Percentiles rank a stretch among this genome's conserved stretches.
phyloP scores from a whole-genome alignment of 2,113 vertebrate genomes.

The Cichladusa arquata region DNA sequence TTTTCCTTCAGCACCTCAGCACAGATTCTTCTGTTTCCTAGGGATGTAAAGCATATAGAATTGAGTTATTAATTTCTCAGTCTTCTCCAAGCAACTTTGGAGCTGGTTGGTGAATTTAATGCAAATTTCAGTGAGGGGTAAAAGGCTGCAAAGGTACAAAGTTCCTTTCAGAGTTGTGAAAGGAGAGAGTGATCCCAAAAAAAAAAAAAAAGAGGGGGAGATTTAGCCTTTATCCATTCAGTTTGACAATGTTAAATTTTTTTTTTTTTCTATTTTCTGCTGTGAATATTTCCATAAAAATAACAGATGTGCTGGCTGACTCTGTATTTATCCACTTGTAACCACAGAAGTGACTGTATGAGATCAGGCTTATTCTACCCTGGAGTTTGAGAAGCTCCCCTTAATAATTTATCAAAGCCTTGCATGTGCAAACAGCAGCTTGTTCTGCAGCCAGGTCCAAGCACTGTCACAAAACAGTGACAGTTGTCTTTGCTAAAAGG shows the following conservation, averaged over 20 bases:
- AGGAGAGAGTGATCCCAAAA: background rate
- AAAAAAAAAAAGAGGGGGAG: accelerated
- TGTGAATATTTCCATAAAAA: background rate
- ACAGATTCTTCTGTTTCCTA: background rate
- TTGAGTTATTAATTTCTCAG: background rate
- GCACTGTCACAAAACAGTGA: background rate
- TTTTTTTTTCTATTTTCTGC: background rate
- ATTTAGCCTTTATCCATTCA: background rate
- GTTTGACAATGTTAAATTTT: background rate
- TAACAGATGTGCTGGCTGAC: background rate
- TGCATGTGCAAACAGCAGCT: background rate
- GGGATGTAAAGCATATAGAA: background rate
- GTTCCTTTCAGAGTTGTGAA: background rate
- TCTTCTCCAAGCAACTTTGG: accelerated
- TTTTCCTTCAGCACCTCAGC: background rate
- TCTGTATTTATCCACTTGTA: background rate
- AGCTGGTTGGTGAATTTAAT: background rate
- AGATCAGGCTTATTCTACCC: background rate
- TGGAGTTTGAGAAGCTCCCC: background rate
- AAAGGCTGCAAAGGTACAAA: background rate
- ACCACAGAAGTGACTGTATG: background rate
- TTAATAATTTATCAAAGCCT: background rate
- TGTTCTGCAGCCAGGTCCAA: background rate
- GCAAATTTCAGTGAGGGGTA: background rate
- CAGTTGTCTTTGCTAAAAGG: background rate